These are phyloP conservation scores for Luidia sarsii DNA, from an alignment of 53 echinoderm and acorn worm species.

Conservation along the genomic window DNA sequence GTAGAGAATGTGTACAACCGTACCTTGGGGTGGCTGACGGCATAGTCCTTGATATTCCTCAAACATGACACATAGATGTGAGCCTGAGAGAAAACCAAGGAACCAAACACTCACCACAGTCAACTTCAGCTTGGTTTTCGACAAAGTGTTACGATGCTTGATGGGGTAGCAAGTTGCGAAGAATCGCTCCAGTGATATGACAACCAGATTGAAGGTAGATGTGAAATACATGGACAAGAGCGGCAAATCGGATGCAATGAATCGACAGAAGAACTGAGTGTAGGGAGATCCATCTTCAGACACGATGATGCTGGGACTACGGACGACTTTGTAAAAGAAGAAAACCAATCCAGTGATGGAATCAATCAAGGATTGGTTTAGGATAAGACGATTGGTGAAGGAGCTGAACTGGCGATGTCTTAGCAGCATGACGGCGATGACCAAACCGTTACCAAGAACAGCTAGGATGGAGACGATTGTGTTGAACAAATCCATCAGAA, in stretches of 20 bases:
- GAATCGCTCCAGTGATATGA: too few relatives aligned
- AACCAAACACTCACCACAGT: constrained; percentile 5
- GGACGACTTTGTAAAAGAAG: neutral
- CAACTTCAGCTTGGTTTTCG: neutral
- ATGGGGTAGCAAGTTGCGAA: constrained; percentile 50
- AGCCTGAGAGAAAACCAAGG: constrained; percentile 23
- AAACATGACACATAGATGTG: neutral
- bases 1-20: neutral
- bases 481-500: too few relatives aligned
- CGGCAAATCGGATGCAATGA: neutral
- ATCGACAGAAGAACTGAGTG: constrained; percentile 2
- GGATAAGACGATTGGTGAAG: constrained; percentile 31
- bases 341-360: constrained; percentile 5
- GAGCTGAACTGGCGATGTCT: constrained; percentile 14
- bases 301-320: neutral
- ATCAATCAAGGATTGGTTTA: constrained; percentile 31
- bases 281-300: neutral
- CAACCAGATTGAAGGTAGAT: constrained; percentile 28
- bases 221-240: constrained; percentile 18
- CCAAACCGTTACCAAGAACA: too few relatives aligned
- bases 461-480: too few relatives aligned
- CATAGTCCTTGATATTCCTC: neutral
- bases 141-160: constrained; percentile 38
- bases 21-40: neutral
- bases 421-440: too few relatives aligned